Base-by-base conservation (phyloP, 1,140 invertebrate genomes). In the Micrasema longulum region DNA sequence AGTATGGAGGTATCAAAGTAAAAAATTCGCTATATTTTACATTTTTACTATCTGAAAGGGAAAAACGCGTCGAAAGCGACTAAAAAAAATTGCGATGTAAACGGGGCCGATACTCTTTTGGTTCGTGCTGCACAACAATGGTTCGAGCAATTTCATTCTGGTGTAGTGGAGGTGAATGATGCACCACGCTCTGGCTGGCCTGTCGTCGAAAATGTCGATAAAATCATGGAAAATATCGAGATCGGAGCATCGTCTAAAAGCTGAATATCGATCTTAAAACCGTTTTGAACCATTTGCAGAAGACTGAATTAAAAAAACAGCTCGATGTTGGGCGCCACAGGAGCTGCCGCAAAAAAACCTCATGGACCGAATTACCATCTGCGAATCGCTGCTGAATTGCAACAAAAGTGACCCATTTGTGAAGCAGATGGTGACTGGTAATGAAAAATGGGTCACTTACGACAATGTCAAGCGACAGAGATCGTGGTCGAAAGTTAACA, bases 91-190 rank as follows among this genome's bases (percentile, higher is more conserved):
- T 50, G 38, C 38, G 7, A 43, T 43, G 38, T 43, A 43, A n/a
- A n/a, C n/a, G n/a, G n/a, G n/a, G n/a, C n/a, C n/a, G n/a, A n/a
- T n/a, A n/a, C n/a, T n/a, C n/a, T n/a, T n/a, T n/a, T n/a, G n/a
- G n/a, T n/a, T n/a, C n/a, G n/a, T n/a, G n/a, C n/a, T n/a, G n/a
- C n/a, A n/a, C n/a, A n/a, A n/a, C n/a, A n/a, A n/a, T 50, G 47
- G 47, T 50, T 50, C 47, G 18, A 50, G 47, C 47, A 18, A 50
- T 50, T 50, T 50, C 47, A 9, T 50, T 50, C 47, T 50, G 47
- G 47, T 50, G 47, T 50, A 50, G 47, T 50, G 47, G 47, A 50
- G 47, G 47, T 50, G 47, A 50, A 50, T 50, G 47, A 50, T 50
- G 47, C 47, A 50, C 47, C 47, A 50, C 47, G 47, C 2, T 50